phyloP scores from a whole-genome alignment of 2,113 vertebrate species.

The Sitta europaea region DNA sequence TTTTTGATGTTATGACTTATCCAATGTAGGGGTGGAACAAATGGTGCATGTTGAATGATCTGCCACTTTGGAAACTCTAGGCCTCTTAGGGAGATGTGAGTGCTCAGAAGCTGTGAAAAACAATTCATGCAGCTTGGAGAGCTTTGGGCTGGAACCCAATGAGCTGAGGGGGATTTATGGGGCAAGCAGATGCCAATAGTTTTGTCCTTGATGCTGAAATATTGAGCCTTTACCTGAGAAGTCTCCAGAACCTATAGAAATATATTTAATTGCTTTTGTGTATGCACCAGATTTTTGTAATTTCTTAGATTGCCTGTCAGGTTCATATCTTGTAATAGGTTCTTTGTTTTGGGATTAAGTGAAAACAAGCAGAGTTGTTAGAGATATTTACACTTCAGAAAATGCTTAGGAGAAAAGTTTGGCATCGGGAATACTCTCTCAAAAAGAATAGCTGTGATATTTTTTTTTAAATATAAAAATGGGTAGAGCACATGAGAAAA shows the following conservation, averaged over 20 bases:
- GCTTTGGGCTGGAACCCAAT: background rate
- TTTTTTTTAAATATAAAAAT: background rate
- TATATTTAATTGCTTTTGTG: background rate
- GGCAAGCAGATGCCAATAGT: background rate
- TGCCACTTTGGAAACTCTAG: background rate
- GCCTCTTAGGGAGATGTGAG: background rate
- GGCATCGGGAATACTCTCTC: background rate
- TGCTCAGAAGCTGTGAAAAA: background rate
- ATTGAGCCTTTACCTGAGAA: background rate
- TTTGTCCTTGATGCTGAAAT: background rate
- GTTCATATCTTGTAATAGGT: background rate
- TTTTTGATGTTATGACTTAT: conserved; percentile 19
- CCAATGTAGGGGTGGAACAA: background rate
- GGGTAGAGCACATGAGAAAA: background rate
- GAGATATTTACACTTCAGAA: background rate
- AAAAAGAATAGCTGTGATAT: background rate
- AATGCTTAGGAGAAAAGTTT: background rate
- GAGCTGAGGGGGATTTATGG: background rate
- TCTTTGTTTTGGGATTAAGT: background rate
- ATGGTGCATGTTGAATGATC: background rate
- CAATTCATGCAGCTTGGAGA: background rate
- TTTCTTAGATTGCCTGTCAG: background rate
- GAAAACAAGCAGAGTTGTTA: background rate
- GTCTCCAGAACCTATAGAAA: background rate
- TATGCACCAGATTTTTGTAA: background rate